phyloP scores from a whole-genome alignment of 2,113 vertebrate genomes.

The Eurypyga helias region DNA sequence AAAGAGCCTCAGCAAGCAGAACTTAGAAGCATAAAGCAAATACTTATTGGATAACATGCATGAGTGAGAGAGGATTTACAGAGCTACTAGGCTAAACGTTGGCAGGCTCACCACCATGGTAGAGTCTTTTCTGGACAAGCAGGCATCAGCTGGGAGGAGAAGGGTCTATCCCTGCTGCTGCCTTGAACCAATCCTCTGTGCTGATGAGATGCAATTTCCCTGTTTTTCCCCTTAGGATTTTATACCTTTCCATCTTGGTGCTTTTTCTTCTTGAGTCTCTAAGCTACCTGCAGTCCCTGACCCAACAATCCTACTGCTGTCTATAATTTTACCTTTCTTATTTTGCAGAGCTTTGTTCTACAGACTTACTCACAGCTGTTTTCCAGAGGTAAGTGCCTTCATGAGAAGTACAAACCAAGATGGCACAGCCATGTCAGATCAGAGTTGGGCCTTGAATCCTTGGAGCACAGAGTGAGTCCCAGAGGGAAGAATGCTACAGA shows the following conservation, averaged over 20 bases:
- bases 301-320: neutral
- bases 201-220: neutral
- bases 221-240: neutral
- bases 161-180: neutral
- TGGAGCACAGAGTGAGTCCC: neutral
- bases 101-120: neutral
- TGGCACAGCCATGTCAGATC: neutral
- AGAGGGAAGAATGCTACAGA: neutral
- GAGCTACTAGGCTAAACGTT: neutral
- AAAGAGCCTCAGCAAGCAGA: neutral
- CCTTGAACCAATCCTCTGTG: neutral
- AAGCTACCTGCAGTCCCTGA: neutral
- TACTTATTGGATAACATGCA: neutral
- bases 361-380: neutral
- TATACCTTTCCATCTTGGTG: neutral
- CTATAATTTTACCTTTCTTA: neutral
- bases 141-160: neutral
- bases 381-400: neutral
- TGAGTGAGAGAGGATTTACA: neutral
- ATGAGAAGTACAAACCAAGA: neutral
- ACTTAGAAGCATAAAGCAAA: neutral
- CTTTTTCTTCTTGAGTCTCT: neutral
- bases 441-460: neutral
- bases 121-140: neutral
- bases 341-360: neutral